Base-by-base conservation (phyloP, 2,113 vertebrate species). In the Helogale parvula region DNA sequence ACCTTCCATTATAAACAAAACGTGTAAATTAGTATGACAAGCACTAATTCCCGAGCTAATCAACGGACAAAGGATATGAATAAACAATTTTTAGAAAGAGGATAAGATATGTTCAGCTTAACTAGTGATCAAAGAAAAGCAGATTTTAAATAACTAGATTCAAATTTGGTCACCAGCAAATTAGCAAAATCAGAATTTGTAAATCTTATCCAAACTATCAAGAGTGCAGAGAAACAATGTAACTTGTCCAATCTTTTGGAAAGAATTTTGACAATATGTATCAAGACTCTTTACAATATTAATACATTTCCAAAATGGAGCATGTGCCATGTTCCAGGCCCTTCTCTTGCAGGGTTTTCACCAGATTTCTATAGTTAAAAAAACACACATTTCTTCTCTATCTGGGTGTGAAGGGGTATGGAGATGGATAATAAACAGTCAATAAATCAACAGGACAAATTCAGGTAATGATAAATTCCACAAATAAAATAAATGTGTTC, bases 391-490 rank as follows among this genome's bases (percentile, higher is more conserved):
- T 72, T 89, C 17, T 45, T 82, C n/a, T 94, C 60, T 86, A 33
- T 84, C 65, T 68, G 33, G 81, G 52, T 68, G 9, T 81, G 45
- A 83, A 88, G 3, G 41, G n/a, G 16, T 33, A 25, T 77, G 35
- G 80, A 65, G 29, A 50, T 74, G n/a, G 19, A 63, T 60, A 90
- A 89, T 47, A 72, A 77, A 80, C 2, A 84, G 5, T 52, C 54
- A 57, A 76, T 33, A 81, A 95, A 57, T 81, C 80, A 97, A 80
- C 31, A 90, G 69, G 47, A 68, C 68, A 31, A 79, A 79, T 86
- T 86, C 54, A 86, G 33, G 17, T 63, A 50, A 50, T 89, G 72
- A 79, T 71, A 72, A 60, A n/a, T 90, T 89, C 29, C 54, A 74
- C 33, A 80, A 84, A 69, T n/a, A 63, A 84, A 79, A 74, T 68